phyloP scores from a whole-genome alignment of 2,797 vertebrate genomes.

The Cephalopachus bancanus region DNA sequence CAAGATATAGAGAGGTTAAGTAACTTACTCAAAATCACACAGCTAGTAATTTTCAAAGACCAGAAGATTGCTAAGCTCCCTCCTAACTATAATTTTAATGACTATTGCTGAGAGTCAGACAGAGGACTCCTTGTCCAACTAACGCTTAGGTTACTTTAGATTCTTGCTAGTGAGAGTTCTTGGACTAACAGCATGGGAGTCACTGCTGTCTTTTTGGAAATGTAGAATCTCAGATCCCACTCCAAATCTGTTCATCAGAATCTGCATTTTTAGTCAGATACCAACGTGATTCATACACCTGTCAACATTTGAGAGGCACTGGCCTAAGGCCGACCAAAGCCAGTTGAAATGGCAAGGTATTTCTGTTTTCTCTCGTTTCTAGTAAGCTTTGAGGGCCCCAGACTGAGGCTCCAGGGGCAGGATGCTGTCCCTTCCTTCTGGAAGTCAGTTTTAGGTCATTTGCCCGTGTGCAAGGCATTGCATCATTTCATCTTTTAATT shows the following conservation, averaged over 20 bases:
- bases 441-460: neutral
- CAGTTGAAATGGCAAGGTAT: neutral
- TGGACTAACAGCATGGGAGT: neutral
- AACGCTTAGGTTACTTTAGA: neutral
- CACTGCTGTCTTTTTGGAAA: neutral
- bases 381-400: neutral
- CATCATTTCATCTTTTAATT: conserved; percentile 35
- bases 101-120: neutral
- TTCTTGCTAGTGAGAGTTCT: neutral
- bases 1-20: neutral
- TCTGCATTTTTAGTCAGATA: neutral
- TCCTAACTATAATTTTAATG: neutral
- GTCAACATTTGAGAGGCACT: neutral
- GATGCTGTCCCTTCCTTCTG: neutral
- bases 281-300: neutral
- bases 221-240: neutral
- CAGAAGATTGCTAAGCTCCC: neutral
- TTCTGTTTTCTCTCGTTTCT: neutral
- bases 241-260: neutral
- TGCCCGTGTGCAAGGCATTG: neutral
- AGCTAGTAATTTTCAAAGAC: conserved; percentile 48
- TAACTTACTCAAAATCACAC: neutral
- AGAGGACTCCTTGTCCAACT: neutral
- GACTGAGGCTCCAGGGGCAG: neutral
- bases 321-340: neutral